A percentile compares a stretch with the other conserved stretches of the same genome.
These are phyloP conservation scores for Lateolabrax maculatus DNA, from an alignment of 2,797 vertebrate species.

Conservation along the genomic window DNA sequence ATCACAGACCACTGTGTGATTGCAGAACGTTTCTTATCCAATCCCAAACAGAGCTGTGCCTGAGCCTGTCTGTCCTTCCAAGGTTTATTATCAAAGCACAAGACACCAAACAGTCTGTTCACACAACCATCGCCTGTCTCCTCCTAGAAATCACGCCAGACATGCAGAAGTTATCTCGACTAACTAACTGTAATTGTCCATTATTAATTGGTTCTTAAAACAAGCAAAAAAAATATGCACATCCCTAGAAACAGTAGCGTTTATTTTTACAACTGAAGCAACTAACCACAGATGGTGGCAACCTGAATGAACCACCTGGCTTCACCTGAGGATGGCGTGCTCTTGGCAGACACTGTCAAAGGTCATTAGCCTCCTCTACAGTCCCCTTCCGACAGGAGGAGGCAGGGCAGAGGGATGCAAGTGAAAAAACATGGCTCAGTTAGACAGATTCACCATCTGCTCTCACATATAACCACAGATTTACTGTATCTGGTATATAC, in stretches of 20 bases:
- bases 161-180: constrained; percentile 12
- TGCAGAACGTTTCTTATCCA: constrained; percentile 48
- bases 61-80: constrained; percentile 32
- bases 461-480: constrained; percentile 29
- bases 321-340: constrained; percentile 51
- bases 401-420: constrained; percentile 20
- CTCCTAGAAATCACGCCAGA: constrained; percentile 18
- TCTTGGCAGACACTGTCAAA: constrained; percentile 60
- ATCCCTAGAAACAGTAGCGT: not conserved
- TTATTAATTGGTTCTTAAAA: constrained; percentile 31
- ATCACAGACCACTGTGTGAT: constrained; percentile 53
- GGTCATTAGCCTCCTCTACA: constrained; percentile 53
- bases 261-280: constrained; percentile 21
- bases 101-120: constrained; percentile 49
- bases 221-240: not conserved
- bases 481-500: constrained; percentile 21
- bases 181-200: constrained; percentile 26
- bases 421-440: constrained; percentile 40
- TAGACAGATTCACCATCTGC: constrained; percentile 57
- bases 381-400: constrained; percentile 24
- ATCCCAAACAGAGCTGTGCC: constrained; percentile 26
- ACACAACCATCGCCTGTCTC: constrained; percentile 11
- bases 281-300: constrained; percentile 45
- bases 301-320: constrained; percentile 54
- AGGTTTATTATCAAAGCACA: constrained; percentile 51